Base-by-base conservation (phyloP, 1,140 invertebrate species). In the Lepidurus couesii region DNA sequence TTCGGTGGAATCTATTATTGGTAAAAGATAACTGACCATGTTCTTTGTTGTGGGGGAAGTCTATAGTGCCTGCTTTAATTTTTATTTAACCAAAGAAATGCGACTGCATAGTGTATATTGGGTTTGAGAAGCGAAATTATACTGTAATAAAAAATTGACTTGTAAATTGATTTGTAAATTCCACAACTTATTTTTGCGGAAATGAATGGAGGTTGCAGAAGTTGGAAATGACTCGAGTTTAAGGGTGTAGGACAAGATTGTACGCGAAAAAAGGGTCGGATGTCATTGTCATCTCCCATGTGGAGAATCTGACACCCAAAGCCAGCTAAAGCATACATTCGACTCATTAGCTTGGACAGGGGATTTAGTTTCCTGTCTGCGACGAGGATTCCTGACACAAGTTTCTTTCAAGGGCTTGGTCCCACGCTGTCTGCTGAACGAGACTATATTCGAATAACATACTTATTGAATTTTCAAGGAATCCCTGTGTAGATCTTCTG, bases 1-100 rank as follows among this genome's bases (percentile, higher is more conserved):
- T 78, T 83, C 82, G 16, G 83, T 83, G 11, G 83, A 83, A 77
- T 81, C 83, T 13, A 82, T 82, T 42, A 82, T 82, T 24, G 82
- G 81, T 13, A 53, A 73, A 24, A n/a, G 7, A 24, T 65, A 65
- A 65, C 21, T 65, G 16, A n/a, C n/a, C 6, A 21, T n/a, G 21
- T 21, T 65, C 16, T 65, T 65, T 47, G 1, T 65, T 13, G 53
- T 65, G 53, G 21, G 21, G 5, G n/a, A 65, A 34, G 34, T 34
- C 34, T 65, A 65, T 65, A 65, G 53, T 65, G 53, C 53, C 53
- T n/a, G 53, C 13, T 65, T 65, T 65, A 65, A 65, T 21, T 13
- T 34, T 65, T 65, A 65, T 65, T 65, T 65, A 65, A 65, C 53
- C 53, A 65, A 65, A 65, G 53, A 65, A n/a, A 7, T 65, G 53